Conservation (phyloP, 1,140 invertebrate genomes). For the Dendrolimus kikuchii region DNA sequence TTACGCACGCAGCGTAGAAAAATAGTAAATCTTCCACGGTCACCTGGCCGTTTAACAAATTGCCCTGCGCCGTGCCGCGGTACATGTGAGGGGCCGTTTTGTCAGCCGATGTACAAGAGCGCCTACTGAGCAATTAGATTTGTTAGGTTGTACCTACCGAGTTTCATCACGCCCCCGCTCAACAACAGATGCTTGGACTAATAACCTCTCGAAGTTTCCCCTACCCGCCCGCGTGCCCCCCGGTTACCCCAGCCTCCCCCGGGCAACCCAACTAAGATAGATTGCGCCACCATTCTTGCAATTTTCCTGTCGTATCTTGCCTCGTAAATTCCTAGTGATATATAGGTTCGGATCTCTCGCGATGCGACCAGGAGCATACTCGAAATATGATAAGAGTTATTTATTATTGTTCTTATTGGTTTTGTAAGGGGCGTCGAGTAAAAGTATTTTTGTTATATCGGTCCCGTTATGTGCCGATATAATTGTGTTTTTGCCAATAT, state of each 20-base stretch:
- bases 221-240: constrained; percentile 33
- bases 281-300: constrained; percentile 85
- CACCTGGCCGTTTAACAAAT: constrained; percentile 62
- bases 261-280: constrained; percentile 76
- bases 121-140: constrained; percentile 72
- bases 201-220: constrained; percentile 74
- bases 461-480: constrained; percentile 15
- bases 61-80: constrained; percentile 47
- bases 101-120: constrained; percentile 58
- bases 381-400: constrained; percentile 73
- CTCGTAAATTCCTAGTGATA: constrained; percentile 83
- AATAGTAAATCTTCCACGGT: constrained; percentile 19
- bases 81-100: constrained; percentile 47
- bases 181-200: constrained; percentile 74
- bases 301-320: constrained; percentile 85
- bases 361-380: constrained; percentile 74
- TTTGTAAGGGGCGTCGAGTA: constrained; percentile 53
- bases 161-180: constrained; percentile 69
- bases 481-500: not conserved
- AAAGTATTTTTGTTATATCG: constrained; percentile 35
- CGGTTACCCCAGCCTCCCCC: constrained; percentile 57
- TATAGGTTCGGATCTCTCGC: constrained; percentile 80
- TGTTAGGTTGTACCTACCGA: constrained; percentile 66
- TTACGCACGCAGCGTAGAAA: too few relatives aligned
- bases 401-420: constrained; percentile 73